Evolutionary conservation across 2,888 invertebrate genomes (phyloP).

Genomic region (Thumatha senex): DNA sequence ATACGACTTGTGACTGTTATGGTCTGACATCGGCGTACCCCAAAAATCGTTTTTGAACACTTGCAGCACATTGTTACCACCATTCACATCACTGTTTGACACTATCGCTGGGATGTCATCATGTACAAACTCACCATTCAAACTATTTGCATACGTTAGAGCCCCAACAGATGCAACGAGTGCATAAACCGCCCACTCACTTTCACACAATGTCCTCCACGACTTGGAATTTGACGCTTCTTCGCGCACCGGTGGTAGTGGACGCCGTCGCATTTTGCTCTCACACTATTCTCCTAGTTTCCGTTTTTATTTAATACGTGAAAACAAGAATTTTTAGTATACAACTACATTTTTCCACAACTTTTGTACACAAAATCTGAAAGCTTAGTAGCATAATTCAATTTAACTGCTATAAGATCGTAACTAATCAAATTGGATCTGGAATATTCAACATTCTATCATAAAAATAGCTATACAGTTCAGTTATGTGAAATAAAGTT

Average conservation of each 20-base stretch:
- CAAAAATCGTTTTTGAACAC: constrained; percentile 93
- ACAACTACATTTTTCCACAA: neutral
- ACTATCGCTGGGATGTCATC: constrained; percentile 94
- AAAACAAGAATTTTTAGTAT: constrained; percentile 1
- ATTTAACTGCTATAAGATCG: neutral
- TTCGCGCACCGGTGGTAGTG: constrained; percentile 72
- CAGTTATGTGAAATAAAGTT: too few relatives aligned
- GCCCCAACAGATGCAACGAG: constrained; percentile 87
- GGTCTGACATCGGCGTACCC: constrained; percentile 94
- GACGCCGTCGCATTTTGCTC: constrained; percentile 74
- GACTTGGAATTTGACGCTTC: constrained; percentile 61
- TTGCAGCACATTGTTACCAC: constrained; percentile 83
- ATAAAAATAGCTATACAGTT: too few relatives aligned
- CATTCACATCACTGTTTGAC: constrained; percentile 91
- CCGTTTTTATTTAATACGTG: constrained; percentile 11
- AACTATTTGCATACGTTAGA: constrained; percentile 88
- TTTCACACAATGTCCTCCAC: constrained; percentile 64
- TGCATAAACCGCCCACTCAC: constrained; percentile 85
- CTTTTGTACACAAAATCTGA: neutral
- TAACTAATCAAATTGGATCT: neutral
- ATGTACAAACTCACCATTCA: constrained; percentile 93
- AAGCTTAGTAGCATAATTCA: constrained; percentile 1
- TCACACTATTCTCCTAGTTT: constrained; percentile 14
- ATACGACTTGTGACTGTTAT: constrained; percentile 93
- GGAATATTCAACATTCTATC: neutral